Conservation (phyloP, 2,888 invertebrate genomes). For the Lissocephala sabroskyi region DNA sequence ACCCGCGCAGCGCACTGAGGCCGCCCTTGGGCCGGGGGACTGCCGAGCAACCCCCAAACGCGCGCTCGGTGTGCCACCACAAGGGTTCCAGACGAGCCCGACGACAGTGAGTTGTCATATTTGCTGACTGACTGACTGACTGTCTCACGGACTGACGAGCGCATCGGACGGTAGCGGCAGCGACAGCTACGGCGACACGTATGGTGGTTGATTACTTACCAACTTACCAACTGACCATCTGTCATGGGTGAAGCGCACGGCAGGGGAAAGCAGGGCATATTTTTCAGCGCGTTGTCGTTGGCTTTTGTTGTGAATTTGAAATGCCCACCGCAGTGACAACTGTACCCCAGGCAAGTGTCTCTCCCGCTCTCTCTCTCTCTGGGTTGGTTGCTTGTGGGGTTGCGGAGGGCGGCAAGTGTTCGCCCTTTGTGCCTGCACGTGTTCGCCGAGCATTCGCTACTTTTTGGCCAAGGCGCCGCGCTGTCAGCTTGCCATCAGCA, state of each 20-base stretch:
- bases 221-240: conserved; percentile 68
- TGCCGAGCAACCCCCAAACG: conserved; percentile 53
- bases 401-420: neutral
- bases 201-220: conserved; percentile 60
- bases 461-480: conserved; percentile 14
- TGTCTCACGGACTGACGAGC: conserved; percentile 29
- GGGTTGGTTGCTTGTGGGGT: conserved; percentile 12
- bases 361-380: conserved; percentile 23
- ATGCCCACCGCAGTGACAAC: conserved; percentile 49
- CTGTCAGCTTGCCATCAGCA: conserved; percentile 22
- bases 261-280: conserved; percentile 37
- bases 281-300: conserved; percentile 35
- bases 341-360: conserved; percentile 49
- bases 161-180: conserved; percentile 20
- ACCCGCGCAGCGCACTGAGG: conserved; percentile 32
- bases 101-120: conserved; percentile 60
- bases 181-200: conserved; percentile 37
- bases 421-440: conserved; percentile 1
- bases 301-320: conserved; percentile 41
- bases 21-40: conserved; percentile 19
- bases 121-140: conserved; percentile 47
- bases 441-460: conserved; percentile 9
- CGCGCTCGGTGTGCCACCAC: conserved; percentile 12
- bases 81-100: conserved; percentile 38
- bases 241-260: conserved; percentile 44